Evolutionary conservation across 2,888 invertebrate genomes (phyloP).

Genomic region (Synergus gifuensis): DNA sequence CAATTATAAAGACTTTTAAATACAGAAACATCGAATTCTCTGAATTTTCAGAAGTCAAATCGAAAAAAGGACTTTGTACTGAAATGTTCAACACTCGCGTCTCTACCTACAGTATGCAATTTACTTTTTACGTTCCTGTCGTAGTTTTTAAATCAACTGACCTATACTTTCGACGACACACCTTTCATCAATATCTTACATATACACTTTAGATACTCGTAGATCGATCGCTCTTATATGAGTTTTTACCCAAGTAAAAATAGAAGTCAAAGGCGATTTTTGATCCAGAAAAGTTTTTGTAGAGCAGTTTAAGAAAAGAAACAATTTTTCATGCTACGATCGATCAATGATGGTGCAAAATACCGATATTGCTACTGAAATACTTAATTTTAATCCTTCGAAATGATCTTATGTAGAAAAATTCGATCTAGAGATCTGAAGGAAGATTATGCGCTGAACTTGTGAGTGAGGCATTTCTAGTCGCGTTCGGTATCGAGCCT

Average conservation of each 20-base stretch:
- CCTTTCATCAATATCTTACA: conserved; percentile 23
- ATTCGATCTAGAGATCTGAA: neutral
- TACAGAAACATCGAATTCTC: neutral
- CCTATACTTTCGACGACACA: conserved; percentile 12
- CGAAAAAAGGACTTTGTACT: conserved; percentile 24
- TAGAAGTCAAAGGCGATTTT: neutral
- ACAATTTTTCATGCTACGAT: neutral
- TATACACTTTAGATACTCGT: conserved; percentile 43
- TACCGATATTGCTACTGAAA: conserved; percentile 1
- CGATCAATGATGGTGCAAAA: conserved; percentile 32
- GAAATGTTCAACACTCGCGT: conserved; percentile 39
- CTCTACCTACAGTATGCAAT: conserved; percentile 25
- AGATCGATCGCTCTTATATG: conserved; percentile 15
- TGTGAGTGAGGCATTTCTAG: conserved; percentile 13
- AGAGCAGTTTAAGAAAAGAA: neutral
- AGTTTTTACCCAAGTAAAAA: conserved; percentile 3
- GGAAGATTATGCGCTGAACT: neutral
- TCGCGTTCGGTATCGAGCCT: conserved; percentile 33
- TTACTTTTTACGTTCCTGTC: conserved; percentile 31
- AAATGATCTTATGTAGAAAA: neutral
- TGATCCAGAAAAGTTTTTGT: neutral
- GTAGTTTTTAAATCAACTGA: conserved; percentile 16
- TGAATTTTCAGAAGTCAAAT: conserved; percentile 4
- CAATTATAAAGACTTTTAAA: neutral
- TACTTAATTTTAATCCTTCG: conserved; percentile 7